Evolutionary conservation across 2,113 vertebrate genomes (phyloP), one percentile per base, ranked within the genome.

Genomic region (Scolopax mira): DNA sequence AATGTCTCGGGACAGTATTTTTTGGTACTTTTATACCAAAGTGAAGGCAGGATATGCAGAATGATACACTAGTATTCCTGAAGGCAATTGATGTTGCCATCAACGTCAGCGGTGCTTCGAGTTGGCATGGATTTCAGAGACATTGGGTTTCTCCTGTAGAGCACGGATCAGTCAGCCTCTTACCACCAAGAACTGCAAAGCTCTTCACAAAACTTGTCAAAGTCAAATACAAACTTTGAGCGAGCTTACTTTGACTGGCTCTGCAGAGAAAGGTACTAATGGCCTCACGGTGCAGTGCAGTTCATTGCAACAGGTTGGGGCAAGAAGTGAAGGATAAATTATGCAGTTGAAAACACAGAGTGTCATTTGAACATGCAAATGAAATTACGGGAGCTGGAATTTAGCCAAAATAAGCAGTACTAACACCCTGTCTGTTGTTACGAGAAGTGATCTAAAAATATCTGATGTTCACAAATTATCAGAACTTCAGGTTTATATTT

Each of bases 281-380:
- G 41, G 18, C 33, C 41, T 89, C 15, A 0, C 51, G 57, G 39
- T 49, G 58, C 55, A 27, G 33, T 55, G 39, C 37, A 64, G 28
- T 52, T 35, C 42, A 24, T 65, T 79, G 19, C 48, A 85, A 44
- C 89, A 84, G 7, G 88, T 30, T 93, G 78, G 60, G 31, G 88
- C 89, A 78, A 88, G 86, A 85, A 48, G 35, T 66, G 52, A 66
- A 78, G 61, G 30, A 54, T 86, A 88, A 94, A 88, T 88, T 85
- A 70, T 13, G 21, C 60, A 88, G 31, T 42, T 85, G 85, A 91
- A 88, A 96, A 70, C 21, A 28, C 28, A 19, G 30, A 18, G 12
- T 96, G 81, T 87, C 91, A 94, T 88, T 87, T 85, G 67, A 94
- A 79, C 88, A 91, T 93, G 93, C 79, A 97, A 91, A 95, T 91